Evolutionary conservation across 2,113 vertebrate species (phyloP).

Genomic region (Phainopepla nitens): DNA sequence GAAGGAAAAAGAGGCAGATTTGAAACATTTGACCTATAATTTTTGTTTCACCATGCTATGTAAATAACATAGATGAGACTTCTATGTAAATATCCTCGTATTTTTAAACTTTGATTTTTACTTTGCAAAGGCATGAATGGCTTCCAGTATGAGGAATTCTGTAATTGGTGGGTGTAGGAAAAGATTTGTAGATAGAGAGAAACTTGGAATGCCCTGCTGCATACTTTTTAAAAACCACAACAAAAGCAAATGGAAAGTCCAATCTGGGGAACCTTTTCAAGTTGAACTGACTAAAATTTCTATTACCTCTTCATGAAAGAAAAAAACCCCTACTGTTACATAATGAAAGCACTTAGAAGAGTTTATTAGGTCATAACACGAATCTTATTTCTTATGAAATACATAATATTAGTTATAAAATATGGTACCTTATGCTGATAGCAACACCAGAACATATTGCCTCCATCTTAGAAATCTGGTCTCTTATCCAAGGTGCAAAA

Average conservation of each 20-base stretch:
- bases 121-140: neutral
- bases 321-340: neutral
- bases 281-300: neutral
- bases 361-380: neutral
- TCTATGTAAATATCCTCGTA: neutral
- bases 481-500: neutral
- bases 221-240: neutral
- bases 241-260: neutral
- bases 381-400: neutral
- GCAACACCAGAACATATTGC: neutral
- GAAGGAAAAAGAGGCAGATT: neutral
- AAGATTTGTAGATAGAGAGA: neutral
- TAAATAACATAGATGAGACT: conserved; percentile 37
- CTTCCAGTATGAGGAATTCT: conserved; percentile 2
- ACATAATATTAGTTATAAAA: neutral
- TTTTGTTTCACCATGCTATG: conserved; percentile 4
- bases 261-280: neutral
- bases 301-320: neutral
- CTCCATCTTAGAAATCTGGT: neutral
- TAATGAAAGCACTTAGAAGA: neutral
- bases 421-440: neutral
- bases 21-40: conserved; percentile 1
- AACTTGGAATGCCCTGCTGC: neutral
- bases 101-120: conserved; percentile 55
- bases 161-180: neutral